Evolutionary conservation across 1,140 invertebrate genomes (phyloP).

Genomic region (Sycophila sp.): DNA sequence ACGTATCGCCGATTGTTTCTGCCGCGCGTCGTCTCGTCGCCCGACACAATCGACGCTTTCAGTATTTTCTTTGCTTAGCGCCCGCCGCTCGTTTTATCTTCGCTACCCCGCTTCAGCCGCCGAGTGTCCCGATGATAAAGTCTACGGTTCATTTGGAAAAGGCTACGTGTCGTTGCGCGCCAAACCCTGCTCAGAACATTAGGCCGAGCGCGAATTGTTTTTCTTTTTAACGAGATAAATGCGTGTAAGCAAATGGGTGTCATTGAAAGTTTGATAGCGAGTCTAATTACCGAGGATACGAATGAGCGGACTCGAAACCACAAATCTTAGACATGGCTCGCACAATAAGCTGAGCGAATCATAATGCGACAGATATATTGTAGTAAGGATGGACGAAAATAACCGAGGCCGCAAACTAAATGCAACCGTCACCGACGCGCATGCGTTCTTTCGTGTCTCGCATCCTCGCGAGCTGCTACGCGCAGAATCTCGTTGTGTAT

Average conservation of each 20-base stretch:
- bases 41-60: slow-evolving; percentile 31
- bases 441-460: background rate
- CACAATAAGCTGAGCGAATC: background rate
- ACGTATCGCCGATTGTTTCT: background rate
- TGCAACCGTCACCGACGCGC: background rate
- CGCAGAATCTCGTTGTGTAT: no score
- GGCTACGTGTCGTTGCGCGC: background rate
- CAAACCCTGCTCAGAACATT: no score
- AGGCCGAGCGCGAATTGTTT: background rate
- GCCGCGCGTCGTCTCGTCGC: background rate
- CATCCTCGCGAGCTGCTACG: slow-evolving; percentile 46
- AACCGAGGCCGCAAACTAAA: slow-evolving; percentile 20
- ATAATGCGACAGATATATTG: slow-evolving; percentile 25
- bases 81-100: slow-evolving; percentile 4
- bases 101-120: slow-evolving; percentile 2
- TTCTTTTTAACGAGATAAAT: no score
- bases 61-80: slow-evolving; percentile 35
- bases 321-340: background rate
- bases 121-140: background rate
- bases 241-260: no score
- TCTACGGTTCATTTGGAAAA: background rate
- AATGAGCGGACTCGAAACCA: no score
- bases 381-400: slow-evolving; percentile 11
- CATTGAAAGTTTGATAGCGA: no score
- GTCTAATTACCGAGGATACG: no score